Base-by-base conservation (phyloP, 2,888 invertebrate species). In the Dorcus parallelipipedus region DNA sequence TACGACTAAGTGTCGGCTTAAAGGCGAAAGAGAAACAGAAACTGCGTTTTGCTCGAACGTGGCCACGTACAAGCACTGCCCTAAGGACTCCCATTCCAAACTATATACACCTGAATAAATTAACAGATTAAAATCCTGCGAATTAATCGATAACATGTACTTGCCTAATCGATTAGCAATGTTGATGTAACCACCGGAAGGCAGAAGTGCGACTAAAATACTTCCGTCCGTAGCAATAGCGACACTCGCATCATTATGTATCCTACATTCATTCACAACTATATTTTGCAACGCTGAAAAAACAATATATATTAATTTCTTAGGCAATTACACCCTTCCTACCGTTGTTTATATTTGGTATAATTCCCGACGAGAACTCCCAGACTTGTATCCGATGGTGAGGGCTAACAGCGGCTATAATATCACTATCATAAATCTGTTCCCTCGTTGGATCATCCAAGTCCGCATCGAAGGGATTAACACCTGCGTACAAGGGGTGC, bases 201-300 rank as follows among this genome's bases (percentile, higher is more conserved):
- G 90, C 26, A 91, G 79, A 61, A 93, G 80, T 1, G 91, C 88
- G 6, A 90, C 92, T 61, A 94, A 78, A 54, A 91, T 80, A 33
- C 86, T 83, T 14, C 92, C 92, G 74, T 93, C 91, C 59, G 85
- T 84, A 9, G 92, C 91, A 68, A 93, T 87, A 73, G 91, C 91
- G 65, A 92, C 89, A 73, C 91, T 91, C 33, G 91, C 92, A 72
- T 93, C 93, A 73, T 93, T 93, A 78, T 93, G 92, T 61, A 94
- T 90, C 73, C 89, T 89, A 76, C 93, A 93, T 68, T 89, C 86
- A 38, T 83, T 82, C 6, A 93, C 92, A 20, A 93, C 88, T 40
- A 93, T 81, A 71, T 93, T 93, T 69, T 86, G 86, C 53, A 84
- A 80, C 64, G 83, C 88, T 88, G 72, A 59, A 64, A 63, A 54